These are phyloP conservation scores for Halcyon malimbica DNA, from an alignment of 2,113 vertebrate species.

Conservation along the genomic window DNA sequence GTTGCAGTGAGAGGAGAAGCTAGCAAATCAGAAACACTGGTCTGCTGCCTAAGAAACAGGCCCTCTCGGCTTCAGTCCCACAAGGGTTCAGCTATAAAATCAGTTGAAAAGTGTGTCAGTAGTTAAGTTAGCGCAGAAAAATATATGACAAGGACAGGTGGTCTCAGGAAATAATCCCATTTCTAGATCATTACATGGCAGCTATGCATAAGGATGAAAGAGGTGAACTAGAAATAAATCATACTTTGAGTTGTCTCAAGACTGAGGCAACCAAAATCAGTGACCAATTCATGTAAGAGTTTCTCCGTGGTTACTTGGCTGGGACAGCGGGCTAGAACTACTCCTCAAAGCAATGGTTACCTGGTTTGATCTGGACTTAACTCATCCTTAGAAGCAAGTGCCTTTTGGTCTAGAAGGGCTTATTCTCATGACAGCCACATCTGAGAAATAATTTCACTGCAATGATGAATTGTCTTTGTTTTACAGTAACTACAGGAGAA, in stretches of 20 bases:
- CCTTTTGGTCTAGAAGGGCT: slow-evolving; percentile 82
- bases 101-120: neutral
- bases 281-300: neutral
- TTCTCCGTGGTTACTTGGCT: slow-evolving; percentile 9
- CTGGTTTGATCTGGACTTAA: slow-evolving; percentile 58
- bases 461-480: slow-evolving; percentile 73
- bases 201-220: slow-evolving; percentile 70
- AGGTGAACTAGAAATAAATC: slow-evolving; percentile 4
- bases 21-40: slow-evolving; percentile 43
- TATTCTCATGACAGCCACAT: slow-evolving; percentile 76
- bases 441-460: slow-evolving; percentile 71
- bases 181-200: slow-evolving; percentile 71
- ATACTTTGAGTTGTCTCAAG: neutral
- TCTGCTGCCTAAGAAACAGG: slow-evolving; percentile 31
- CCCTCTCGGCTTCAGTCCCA: slow-evolving; percentile 13
- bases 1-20: slow-evolving; percentile 40
- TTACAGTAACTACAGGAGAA: slow-evolving; percentile 71
- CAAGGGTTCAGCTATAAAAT: slow-evolving; percentile 35
- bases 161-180: slow-evolving; percentile 71
- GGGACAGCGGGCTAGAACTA: slow-evolving; percentile 27
- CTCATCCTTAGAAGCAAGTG: slow-evolving; percentile 81
- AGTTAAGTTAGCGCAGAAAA: slow-evolving; percentile 42
- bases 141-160: slow-evolving; percentile 55
- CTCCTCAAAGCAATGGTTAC: slow-evolving; percentile 10
- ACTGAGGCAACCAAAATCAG: neutral